Evolutionary conservation across 2,888 invertebrate genomes (phyloP), one percentile per base, ranked within the genome.

Genomic region (Portevinia maculata): DNA sequence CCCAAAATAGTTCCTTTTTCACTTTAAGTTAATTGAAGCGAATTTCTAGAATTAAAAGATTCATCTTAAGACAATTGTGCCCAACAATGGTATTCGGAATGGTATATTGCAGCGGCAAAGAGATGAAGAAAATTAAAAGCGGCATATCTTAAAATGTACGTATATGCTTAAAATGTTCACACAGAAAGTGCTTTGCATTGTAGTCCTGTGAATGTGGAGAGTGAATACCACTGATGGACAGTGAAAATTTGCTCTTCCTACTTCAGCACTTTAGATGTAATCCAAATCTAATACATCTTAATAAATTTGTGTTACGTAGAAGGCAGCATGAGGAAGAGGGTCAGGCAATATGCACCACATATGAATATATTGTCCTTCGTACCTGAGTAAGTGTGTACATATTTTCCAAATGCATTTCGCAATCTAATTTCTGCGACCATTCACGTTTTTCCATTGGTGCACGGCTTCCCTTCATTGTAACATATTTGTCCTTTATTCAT

Each of bases 21-120:
- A 71, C 48, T 57, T 71, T 57, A 34, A 65, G 71, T 46, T 79
- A 79, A 79, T 79, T 79, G 73, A 67, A 67, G 73, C 55, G 60
- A 60, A 79, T 46, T 71, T 24, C 53, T 44, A 65, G 30, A 15
- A 30, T 59, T 34, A 17, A 65, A 46, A 70, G 37, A 19, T 13
- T n/a, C 11, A 32, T 8, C 64, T 44, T 52, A 8, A 57, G 70
- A 41, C 32, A 55, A 39, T 53, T 69, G 53, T 39, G 7, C 34
- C 13, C 19, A 24, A 67, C 17, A 59, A 52, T 44, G 21, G 44
- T 44, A 52, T 65, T 48, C 62, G 62, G 62, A 28, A 44, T 8
- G 53, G 53, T 17, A 30, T 19, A 32, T 30, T 28, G 39, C 46
- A 46, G 34, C 28, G 7, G 21, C n/a, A 55, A 19, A 19, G 44